Evolutionary conservation across 2,797 vertebrate genomes (phyloP), one percentile per base, ranked within the genome.

Genomic region (Champsocephalus esox): DNA sequence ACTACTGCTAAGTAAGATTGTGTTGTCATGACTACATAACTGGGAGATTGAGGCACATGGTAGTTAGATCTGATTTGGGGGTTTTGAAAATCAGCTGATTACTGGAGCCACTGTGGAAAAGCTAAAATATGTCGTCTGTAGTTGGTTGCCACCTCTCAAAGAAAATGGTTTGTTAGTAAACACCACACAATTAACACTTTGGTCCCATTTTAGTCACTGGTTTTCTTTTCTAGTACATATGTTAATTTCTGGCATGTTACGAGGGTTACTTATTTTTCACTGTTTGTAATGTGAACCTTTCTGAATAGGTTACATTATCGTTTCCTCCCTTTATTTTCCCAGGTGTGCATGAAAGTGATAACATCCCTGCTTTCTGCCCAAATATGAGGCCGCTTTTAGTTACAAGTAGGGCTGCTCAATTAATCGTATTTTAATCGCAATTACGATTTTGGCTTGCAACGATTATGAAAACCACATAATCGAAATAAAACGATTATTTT

Each of bases 11-110:
- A 60, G 28, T 46, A 8, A 12, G 2, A 48, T 55, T 41, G 4
- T 75, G 43, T 81, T 66, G 70, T 52, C 71, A 52, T 57, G 52
- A 48, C 46, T 14, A 51, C 12, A 52, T 60, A 3, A 8, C 5
- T 38, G 64, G 72, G 59, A 52, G 19, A 54, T 50, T 57, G 14
- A 62, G 46, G 21, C 41, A 52, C 2, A 32, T 70, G 57, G n/a
- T 17, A 57, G 58, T 73, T 28, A 19, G 46, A 70, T 13, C 17
- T 21, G 45, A 69, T 61, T 69, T 49, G 11, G n/a, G 21, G 21
- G 38, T 56, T 28, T 17, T 1, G 48, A 19, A 21, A 56, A 46
- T 46, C 21, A 51, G 62, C 54, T 28, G n/a, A 55, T 28, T 24
- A 54, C 52, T 48, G 54, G 5, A 34, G 55, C 17, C 43, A 11